Conservation (phyloP, 2,113 vertebrate genomes). For the Grantiella picta region DNA sequence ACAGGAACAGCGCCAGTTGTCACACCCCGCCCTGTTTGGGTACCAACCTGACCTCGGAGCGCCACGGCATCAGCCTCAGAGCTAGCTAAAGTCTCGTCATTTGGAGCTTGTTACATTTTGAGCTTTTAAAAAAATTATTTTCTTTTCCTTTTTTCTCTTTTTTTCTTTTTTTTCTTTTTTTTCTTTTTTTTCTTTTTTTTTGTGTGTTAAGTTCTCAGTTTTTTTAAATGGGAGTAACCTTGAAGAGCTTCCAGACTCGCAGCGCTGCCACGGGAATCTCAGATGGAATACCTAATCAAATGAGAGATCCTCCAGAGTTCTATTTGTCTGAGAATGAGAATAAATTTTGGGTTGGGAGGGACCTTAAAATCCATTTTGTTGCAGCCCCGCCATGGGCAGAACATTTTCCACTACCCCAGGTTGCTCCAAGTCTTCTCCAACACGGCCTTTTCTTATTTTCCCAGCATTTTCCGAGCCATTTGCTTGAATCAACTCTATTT, state of each 20-base stretch:
- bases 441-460: neutral
- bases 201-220: neutral
- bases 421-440: neutral
- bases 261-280: neutral
- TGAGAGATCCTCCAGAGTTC: neutral
- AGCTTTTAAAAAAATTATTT: neutral
- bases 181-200: neutral
- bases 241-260: neutral
- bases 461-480: neutral
- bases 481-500: fast-evolving
- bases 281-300: neutral
- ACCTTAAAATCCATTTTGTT: neutral
- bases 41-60: neutral
- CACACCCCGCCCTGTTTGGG: neutral
- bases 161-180: neutral
- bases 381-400: neutral
- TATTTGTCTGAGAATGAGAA: neutral
- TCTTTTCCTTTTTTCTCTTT: neutral
- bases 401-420: neutral
- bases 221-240: neutral
- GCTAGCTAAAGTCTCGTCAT: neutral
- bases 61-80: neutral
- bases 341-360: neutral
- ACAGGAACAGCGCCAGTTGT: neutral
- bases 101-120: neutral